Base-by-base conservation (phyloP, 2,113 vertebrate species). In the human region DNA sequence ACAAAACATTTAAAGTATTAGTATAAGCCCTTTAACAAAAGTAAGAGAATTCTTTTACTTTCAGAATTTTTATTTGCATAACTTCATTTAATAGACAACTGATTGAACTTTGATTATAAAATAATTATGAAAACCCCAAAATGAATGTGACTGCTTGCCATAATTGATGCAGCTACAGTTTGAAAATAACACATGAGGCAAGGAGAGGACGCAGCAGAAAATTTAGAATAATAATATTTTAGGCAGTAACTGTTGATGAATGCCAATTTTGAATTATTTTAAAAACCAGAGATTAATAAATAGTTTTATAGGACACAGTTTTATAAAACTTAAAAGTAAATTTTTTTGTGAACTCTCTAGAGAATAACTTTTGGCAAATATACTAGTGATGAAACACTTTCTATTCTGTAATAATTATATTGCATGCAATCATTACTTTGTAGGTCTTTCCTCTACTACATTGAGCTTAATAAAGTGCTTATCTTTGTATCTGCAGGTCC, bases 121-220 rank as follows among this genome's bases (percentile, higher is more conserved):
- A 84, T 91, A 43, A 85, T 81, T 91, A 93, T 93, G 50, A 81
- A 93, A 96, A 88, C 23, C 84, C 48, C 48, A 52, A 82, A 64
- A 13, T 88, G 38, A 68, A 4, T 80, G 87, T 68, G 43, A 75
- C 43, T 88, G 38, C 72, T 94, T 84, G 23, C n/a, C 40, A 43
- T 87, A 72, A 70, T 40, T 7, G 38, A 57, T 61, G 45, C 16
- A 70, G 75, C 32, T 87, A 55, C 25, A 64, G 9, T 89, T 90
- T 89, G 64, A 96, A 92, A 79, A 89, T 70, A 94, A 27, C 25
- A 80, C 0, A 3, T 30, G 25, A 10, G 17, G 6, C 11, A 25
- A 81, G 8, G 45, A n/a, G 22, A 16, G 38, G 27, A 13, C 30
- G 66, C 32, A 30, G 17, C 5, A 78, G 52, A 32, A 85, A 86